Percentiles rank a stretch among this genome's conserved stretches.
Evolutionary conservation across 2,888 invertebrate species (phyloP).

Genomic region (Oligia fasciuncula): DNA sequence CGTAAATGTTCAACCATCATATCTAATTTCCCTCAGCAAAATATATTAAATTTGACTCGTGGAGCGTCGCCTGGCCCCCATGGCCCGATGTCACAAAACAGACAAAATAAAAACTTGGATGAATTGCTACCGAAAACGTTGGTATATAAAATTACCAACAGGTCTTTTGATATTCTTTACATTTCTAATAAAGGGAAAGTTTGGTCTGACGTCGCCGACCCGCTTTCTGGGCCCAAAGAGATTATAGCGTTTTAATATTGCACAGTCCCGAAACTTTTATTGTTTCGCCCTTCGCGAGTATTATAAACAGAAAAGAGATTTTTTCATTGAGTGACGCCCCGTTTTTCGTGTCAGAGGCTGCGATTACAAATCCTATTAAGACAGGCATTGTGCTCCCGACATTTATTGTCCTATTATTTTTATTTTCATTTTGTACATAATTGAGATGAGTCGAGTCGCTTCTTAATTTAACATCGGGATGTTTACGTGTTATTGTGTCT

Average conservation of each 20-base stretch:
- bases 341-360: conserved; percentile 75
- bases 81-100: conserved; percentile 68
- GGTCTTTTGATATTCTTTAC: conserved; percentile 80
- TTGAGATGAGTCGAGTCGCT: conserved; percentile 81
- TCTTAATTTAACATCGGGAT: conserved; percentile 82
- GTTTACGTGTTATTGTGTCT: conserved; percentile 79
- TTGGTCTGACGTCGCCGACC: conserved; percentile 74
- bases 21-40: conserved; percentile 74
- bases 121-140: conserved; percentile 84
- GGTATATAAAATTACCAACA: conserved; percentile 79
- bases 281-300: conserved; percentile 82
- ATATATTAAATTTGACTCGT: conserved; percentile 79
- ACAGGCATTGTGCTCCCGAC: conserved; percentile 75
- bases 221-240: conserved; percentile 78
- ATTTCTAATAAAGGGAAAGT: conserved; percentile 84
- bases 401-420: conserved; percentile 75
- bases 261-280: conserved; percentile 85
- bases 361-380: conserved; percentile 85
- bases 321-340: conserved; percentile 84
- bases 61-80: conserved; percentile 65
- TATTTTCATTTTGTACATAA: conserved; percentile 84
- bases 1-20: conserved; percentile 71
- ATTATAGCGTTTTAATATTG: conserved; percentile 88
- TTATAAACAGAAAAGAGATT: conserved; percentile 82
- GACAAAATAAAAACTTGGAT: conserved; percentile 79